A percentile compares a stretch with the other conserved stretches of the same genome.
phyloP scores from a whole-genome alignment of 1,140 invertebrate species.

The Cyclargus thomasi region DNA sequence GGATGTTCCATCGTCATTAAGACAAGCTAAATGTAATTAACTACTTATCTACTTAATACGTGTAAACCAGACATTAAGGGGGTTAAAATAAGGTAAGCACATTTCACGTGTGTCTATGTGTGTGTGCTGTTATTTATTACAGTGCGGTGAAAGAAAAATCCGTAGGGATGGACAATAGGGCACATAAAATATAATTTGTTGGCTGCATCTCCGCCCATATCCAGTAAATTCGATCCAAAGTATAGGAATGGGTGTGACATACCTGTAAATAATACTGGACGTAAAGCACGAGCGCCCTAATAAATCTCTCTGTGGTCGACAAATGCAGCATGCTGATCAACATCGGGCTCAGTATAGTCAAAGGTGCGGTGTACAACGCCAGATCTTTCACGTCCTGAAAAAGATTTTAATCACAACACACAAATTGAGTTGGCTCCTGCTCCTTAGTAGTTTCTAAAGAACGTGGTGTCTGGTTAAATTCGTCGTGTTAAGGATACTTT shows the following conservation, averaged over 20 bases:
- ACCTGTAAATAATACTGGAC: constrained; percentile 78
- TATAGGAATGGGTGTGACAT: constrained; percentile 18
- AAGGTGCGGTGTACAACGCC: constrained; percentile 76
- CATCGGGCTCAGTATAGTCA: constrained; percentile 71
- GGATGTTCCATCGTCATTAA: no score
- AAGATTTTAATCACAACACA: no score
- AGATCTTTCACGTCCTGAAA: constrained; percentile 78
- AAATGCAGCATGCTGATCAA: constrained; percentile 78
- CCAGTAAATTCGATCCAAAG: not conserved
- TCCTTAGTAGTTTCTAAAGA: no score
- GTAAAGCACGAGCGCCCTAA: constrained; percentile 78
- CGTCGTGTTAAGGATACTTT: no score
- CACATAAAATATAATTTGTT: not conserved
- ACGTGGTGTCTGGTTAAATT: no score
- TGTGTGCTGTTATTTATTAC: constrained; percentile 10
- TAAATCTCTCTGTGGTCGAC: constrained; percentile 76
- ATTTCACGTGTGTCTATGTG: not conserved
- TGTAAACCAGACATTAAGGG: no score
- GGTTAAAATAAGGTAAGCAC: not conserved
- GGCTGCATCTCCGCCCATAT: not conserved
- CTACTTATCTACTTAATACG: no score
- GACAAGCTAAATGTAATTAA: no score
- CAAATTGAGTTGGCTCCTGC: no score
- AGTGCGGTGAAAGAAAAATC: not conserved
- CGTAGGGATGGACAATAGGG: not conserved